Base-by-base conservation (phyloP, 2,888 invertebrate genomes). In the Phalera bucephala region DNA sequence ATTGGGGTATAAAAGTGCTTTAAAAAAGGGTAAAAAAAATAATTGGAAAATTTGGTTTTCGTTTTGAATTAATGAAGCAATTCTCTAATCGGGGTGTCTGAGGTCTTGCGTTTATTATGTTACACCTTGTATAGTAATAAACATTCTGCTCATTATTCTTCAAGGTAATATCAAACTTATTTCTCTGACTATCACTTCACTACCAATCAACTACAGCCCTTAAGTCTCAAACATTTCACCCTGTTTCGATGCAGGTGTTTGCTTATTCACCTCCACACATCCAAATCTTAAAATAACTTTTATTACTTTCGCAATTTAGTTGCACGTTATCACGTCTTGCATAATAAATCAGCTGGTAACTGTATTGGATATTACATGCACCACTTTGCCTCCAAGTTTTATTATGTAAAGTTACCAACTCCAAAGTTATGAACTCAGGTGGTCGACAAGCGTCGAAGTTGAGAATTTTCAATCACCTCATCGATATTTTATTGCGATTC, bases 381-480 rank as follows among this genome's bases (percentile, higher is more conserved):
- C n/a, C 40, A 35, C 40, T 28, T 25, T 32, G 41, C 14, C 49
- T 34, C 28, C 33, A 56, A 67, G 45, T 65, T 65, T 62, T 54
- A 56, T 52, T 50, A 55, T 49, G 52, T 47, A 42, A 65, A 64
- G 46, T 60, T 65, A 5, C 20, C 22, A 45, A 48, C 43, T 45
- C 14, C 29, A 23, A 41, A 40, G 40, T 43, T 43, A 29, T 36
- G 49, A 46, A 45, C 52, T 50, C 51, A 31, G 45, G 46, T 51
- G 51, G 41, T 30, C 27, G 43, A 31, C 35, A 43, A 41, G 52
- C 49, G 53, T 60, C 58, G 47, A 44, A 65, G 58, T 72, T 65
- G 38, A 44, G 52, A 64, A 64, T 62, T 65, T 71, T 52, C 55
- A 52, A 66, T 56, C 36, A 45, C 43, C 57, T 52, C 51, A 58